Evolutionary conservation across 2,888 invertebrate genomes (phyloP), one percentile per base, ranked within the genome.

Genomic region (Ichneumon xanthorius): DNA sequence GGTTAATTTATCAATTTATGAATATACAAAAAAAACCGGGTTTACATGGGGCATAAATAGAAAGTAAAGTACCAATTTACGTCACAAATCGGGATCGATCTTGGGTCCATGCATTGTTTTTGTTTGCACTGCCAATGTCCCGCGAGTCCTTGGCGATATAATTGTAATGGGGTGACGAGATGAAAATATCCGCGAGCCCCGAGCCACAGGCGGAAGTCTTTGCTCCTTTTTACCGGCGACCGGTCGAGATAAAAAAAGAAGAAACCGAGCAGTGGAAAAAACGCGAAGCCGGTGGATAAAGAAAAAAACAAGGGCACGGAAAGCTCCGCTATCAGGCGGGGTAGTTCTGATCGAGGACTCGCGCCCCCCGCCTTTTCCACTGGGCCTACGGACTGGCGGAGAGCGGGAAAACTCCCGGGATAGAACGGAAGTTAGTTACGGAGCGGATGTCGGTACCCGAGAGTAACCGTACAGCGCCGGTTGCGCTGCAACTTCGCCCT

Each of bases 371-470:
- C 22, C 70, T 40, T 22, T 77, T 55, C 37, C 45, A 7, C 48
- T 50, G 40, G n/a, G 70, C 72, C 70, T 58, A 68, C 40, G 19
- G 33, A 73, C 22, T 30, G 40, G 63, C 11, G 61, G 55, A 78
- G 68, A 75, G 76, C 37, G 48, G 70, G 75, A 68, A 80, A 82
- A 80, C 77, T 73, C 67, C 26, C 33, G 79, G 19, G 80, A 82
- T 83, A 70, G 80, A 86, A 84, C 89, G 90, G 90, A 89, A 90
- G 88, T 87, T 89, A 88, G 88, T 90, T 89, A 89, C 73, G 78
- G 87, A 80, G 75, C 87, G 89, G 89, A 90, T 88, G 88, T 86
- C 87, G 67, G 65, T 76, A 61, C 67, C 82, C 72, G 26, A 22
- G 81, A 80, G 68, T 40, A 70, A 82, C 58, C 73, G 22, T 26